Conservation (phyloP, 1,140 invertebrate genomes). For the Lineus longissimus region DNA sequence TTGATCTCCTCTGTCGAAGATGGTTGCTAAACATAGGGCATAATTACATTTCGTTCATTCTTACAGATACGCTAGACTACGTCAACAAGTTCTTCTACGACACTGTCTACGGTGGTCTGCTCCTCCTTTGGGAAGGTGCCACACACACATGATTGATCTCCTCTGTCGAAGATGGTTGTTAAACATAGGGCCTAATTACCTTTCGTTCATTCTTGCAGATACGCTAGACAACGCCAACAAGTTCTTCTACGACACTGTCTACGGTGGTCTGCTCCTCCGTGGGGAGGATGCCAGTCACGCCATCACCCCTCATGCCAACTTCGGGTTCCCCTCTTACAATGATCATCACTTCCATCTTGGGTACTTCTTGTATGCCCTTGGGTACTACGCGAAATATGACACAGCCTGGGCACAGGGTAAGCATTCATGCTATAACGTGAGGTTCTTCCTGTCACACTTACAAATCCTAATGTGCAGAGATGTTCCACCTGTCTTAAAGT, state of each 20-base stretch:
- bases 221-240: slow-evolving; percentile 30
- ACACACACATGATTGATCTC: no score
- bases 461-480: no score
- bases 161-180: no score
- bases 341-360: slow-evolving; percentile 46
- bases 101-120: slow-evolving; percentile 40
- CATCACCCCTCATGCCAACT: slow-evolving; percentile 31
- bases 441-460: no score
- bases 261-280: slow-evolving; percentile 38
- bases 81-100: slow-evolving; percentile 40
- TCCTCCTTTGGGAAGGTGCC: no score
- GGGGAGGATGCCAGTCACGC: slow-evolving; percentile 22
- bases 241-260: slow-evolving; percentile 40
- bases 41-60: no score
- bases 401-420: slow-evolving; percentile 30
- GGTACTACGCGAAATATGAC: slow-evolving; percentile 36
- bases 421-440: slow-evolving; percentile 7
- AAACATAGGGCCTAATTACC: no score
- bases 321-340: slow-evolving; percentile 41
- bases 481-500: no score
- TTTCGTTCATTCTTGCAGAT: slow-evolving; percentile 24
- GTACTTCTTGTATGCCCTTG: slow-evolving; percentile 39
- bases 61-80: slow-evolving; percentile 29
- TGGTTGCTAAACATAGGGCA: no score
- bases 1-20: no score